Percentiles rank a stretch among this genome's conserved stretches.
phyloP scores from a whole-genome alignment of 2,888 invertebrate species.

The Macrosoma leucophasiata region DNA sequence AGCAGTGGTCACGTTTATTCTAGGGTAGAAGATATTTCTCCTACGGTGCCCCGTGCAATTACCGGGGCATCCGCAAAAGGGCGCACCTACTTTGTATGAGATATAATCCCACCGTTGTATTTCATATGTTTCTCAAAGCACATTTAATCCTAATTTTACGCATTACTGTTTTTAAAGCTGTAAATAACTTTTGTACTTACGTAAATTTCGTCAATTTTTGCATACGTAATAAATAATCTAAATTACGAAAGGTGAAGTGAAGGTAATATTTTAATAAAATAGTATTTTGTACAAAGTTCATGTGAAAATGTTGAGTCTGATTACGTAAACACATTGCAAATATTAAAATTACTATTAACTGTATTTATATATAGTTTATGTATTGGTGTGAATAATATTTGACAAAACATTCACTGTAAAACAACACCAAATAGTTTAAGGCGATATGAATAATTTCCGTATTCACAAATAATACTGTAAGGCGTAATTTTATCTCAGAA shows the following conservation, averaged over 20 bases:
- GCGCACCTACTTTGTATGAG: conserved; percentile 68
- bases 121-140: conserved; percentile 22
- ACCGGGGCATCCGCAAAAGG: conserved; percentile 55
- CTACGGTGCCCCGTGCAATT: conserved; percentile 57
- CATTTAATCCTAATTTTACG: conserved; percentile 18
- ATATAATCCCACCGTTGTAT: conserved; percentile 23
- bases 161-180: conserved; percentile 15
- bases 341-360: conserved; percentile 36
- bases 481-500: conserved; percentile 7
- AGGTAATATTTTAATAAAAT: conserved; percentile 44
- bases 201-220: conserved; percentile 58
- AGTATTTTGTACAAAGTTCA: conserved; percentile 62
- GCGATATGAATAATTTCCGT: conserved; percentile 35
- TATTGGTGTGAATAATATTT: conserved; percentile 44
- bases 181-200: conserved; percentile 23
- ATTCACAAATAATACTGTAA: conserved; percentile 22
- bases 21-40: conserved; percentile 69
- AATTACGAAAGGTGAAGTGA: conserved; percentile 31
- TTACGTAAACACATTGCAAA: conserved; percentile 50
- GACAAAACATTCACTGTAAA: conserved; percentile 57
- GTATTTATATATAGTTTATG: conserved; percentile 41
- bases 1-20: conserved; percentile 72
- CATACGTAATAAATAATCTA: conserved; percentile 57
- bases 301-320: conserved; percentile 65
- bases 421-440: conserved; percentile 69